Percentiles rank a stretch among this genome's conserved stretches.
phyloP scores from a whole-genome alignment of 2,888 invertebrate species.

The Apoderus coryli region DNA sequence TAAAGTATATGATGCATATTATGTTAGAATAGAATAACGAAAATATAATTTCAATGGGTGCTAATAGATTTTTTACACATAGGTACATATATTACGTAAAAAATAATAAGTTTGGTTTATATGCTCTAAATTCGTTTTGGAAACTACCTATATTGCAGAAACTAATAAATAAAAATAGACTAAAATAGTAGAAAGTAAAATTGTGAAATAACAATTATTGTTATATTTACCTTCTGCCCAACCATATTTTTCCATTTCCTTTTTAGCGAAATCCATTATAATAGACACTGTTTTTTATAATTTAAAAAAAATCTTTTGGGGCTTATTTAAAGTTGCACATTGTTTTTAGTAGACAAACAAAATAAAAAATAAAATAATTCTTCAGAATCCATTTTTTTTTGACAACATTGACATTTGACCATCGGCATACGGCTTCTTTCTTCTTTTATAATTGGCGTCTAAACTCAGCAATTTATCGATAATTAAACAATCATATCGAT shows the following conservation, averaged over 20 bases:
- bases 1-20: too few relatives aligned
- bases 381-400: slow-evolving; percentile 1
- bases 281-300: too few relatives aligned
- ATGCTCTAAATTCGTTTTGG: too few relatives aligned
- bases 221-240: slow-evolving; percentile 49
- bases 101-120: neutral
- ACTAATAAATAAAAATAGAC: too few relatives aligned
- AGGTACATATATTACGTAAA: slow-evolving; percentile 3
- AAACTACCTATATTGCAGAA: too few relatives aligned
- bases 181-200: slow-evolving; percentile 7
- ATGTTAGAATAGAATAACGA: slow-evolving; percentile 7
- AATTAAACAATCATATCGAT: too few relatives aligned
- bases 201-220: slow-evolving; percentile 1
- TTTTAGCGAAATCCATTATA: slow-evolving; percentile 62
- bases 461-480: too few relatives aligned
- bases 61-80: neutral
- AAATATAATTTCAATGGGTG: slow-evolving; percentile 4
- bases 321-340: slow-evolving; percentile 3
- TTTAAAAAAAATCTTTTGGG: neutral
- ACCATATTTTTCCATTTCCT: slow-evolving; percentile 60
- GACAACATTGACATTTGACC: neutral
- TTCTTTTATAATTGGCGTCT: too few relatives aligned
- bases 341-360: too few relatives aligned
- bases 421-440: neutral
- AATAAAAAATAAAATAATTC: neutral